phyloP scores from a whole-genome alignment of 2,797 vertebrate species.

The Cuniculus paca region DNA sequence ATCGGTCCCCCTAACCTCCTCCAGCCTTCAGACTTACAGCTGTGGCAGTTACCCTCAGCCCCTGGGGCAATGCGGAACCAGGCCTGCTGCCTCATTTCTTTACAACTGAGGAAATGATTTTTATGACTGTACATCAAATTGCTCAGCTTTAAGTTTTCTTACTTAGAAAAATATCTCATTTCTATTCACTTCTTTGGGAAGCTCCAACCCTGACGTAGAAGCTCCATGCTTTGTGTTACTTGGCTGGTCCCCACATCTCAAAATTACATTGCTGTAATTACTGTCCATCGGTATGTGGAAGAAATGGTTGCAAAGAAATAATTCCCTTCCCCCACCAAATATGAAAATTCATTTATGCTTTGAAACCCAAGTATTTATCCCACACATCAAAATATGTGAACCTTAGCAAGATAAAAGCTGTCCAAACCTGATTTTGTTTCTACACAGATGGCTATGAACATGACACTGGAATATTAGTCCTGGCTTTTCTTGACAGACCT shows the following conservation, averaged over 20 bases:
- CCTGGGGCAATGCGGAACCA: background rate
- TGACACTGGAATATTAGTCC: slow-evolving; percentile 83
- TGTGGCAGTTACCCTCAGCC: background rate
- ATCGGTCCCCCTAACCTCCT: background rate
- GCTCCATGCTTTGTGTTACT: background rate
- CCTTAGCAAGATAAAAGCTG: slow-evolving; percentile 86
- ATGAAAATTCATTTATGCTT: slow-evolving; percentile 80
- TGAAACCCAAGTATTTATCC: slow-evolving; percentile 79
- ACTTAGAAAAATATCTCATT: background rate
- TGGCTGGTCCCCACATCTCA: background rate
- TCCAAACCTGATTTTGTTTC: slow-evolving; percentile 85
- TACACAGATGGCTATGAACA: slow-evolving; percentile 85
- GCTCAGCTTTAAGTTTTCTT: slow-evolving; percentile 15
- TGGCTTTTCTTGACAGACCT: slow-evolving; percentile 87
- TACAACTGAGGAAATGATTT: slow-evolving; percentile 33
- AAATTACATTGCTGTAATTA: slow-evolving; percentile 68
- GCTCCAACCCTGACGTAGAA: background rate
- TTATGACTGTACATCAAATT: slow-evolving; percentile 47
- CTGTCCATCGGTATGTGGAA: slow-evolving; percentile 64
- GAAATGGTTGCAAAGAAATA: slow-evolving; percentile 66
- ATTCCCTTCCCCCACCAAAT: slow-evolving; percentile 53
- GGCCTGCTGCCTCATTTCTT: slow-evolving; percentile 56
- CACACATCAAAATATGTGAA: slow-evolving; percentile 84
- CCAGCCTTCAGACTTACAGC: background rate
- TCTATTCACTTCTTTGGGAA: background rate